These are phyloP conservation scores for Asobara japonica DNA, from an alignment of 1,140 invertebrate genomes.

Conservation along the genomic window DNA sequence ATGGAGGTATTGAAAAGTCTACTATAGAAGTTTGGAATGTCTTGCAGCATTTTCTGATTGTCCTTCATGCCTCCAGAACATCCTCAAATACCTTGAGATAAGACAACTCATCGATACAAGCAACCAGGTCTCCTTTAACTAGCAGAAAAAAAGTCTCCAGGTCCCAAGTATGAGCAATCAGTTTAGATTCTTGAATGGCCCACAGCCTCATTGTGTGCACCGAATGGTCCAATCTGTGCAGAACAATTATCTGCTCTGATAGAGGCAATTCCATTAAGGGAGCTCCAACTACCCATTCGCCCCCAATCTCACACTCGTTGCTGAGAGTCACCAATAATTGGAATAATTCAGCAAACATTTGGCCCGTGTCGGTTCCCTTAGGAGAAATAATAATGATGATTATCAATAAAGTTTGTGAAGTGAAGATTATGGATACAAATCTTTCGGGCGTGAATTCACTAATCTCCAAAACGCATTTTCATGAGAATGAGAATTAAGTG, in stretches of 20 bases:
- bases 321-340: slow-evolving; percentile 72
- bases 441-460: too few species aligned
- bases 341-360: slow-evolving; percentile 72
- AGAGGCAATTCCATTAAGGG: slow-evolving; percentile 77
- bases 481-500: too few species aligned
- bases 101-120: slow-evolving; percentile 73
- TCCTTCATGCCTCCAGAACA: too few species aligned
- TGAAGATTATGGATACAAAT: too few species aligned
- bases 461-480: too few species aligned
- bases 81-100: slow-evolving; percentile 60
- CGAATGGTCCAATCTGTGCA: slow-evolving; percentile 82
- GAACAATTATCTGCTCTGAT: slow-evolving; percentile 81
- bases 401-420: neutral
- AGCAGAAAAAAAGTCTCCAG: slow-evolving; percentile 74
- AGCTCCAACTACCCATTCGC: slow-evolving; percentile 73
- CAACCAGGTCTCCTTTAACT: slow-evolving; percentile 71
- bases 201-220: slow-evolving; percentile 79
- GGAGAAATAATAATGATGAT: slow-evolving; percentile 25
- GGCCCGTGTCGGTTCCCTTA: slow-evolving; percentile 70
- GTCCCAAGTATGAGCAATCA: slow-evolving; percentile 78
- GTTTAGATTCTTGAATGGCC: slow-evolving; percentile 75
- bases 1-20: too few species aligned
- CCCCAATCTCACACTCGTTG: slow-evolving; percentile 76
- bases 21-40: too few species aligned
- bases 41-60: too few species aligned